Conservation (phyloP, 2,113 vertebrate species). For the Cyanoliseus patagonus region DNA sequence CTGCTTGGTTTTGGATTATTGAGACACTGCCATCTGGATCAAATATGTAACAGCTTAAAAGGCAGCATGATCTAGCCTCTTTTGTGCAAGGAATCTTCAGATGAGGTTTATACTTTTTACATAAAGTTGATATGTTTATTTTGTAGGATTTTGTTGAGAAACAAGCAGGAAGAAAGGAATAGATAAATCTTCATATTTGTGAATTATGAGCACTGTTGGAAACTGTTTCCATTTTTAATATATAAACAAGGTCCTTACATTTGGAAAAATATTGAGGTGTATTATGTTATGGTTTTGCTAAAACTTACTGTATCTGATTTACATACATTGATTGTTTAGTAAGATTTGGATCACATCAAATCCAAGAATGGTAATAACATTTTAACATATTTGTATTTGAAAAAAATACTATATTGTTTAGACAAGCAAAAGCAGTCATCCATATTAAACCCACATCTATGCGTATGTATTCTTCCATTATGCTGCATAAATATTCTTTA, state of each 20-base stretch:
- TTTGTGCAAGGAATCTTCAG: not conserved
- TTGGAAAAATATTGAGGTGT: not conserved
- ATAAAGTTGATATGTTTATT: not conserved
- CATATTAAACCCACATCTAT: not conserved
- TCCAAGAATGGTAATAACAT: not conserved
- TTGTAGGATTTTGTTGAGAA: not conserved
- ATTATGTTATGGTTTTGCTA: not conserved
- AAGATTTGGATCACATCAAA: not conserved
- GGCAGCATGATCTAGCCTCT: not conserved
- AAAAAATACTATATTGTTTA: not conserved
- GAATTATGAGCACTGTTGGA: not conserved
- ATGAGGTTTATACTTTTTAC: not conserved
- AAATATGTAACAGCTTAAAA: not conserved
- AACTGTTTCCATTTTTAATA: not conserved
- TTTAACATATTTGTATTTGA: not conserved
- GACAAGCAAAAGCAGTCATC: not conserved
- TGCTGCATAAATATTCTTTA: not conserved
- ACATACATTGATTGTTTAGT: not conserved
- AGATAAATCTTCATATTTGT: not conserved
- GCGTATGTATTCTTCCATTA: not conserved
- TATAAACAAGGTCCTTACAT: not conserved
- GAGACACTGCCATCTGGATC: not conserved
- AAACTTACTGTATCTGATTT: not conserved
- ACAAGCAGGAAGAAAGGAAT: not conserved
- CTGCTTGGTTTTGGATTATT: not conserved